Percentiles rank a stretch among this genome's conserved stretches.
These are phyloP conservation scores for Scyliorhinus canicula DNA, from an alignment of 2,797 vertebrate species.

Conservation along the genomic window DNA sequence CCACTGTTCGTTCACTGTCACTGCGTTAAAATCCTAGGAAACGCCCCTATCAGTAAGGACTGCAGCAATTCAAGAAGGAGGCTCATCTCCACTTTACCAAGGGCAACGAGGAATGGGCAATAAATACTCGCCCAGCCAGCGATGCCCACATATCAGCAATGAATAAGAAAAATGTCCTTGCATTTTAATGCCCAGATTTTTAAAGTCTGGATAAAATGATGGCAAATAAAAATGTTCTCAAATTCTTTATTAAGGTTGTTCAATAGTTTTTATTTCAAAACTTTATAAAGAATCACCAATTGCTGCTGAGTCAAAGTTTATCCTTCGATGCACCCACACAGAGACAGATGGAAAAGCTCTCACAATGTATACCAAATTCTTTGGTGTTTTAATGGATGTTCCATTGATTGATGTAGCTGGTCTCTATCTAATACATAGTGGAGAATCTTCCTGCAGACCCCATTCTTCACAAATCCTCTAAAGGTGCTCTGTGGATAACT, in stretches of 20 bases:
- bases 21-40: too few species aligned
- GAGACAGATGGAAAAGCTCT: background rate
- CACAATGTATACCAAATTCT: background rate
- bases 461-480: conserved; percentile 19
- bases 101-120: too few species aligned
- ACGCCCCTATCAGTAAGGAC: too few species aligned
- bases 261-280: background rate
- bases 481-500: conserved; percentile 19
- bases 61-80: too few species aligned
- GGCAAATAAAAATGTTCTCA: background rate
- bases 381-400: conserved; percentile 22
- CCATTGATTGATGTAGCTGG: conserved; percentile 6
- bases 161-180: background rate
- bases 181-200: background rate
- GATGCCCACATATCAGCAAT: too few species aligned
- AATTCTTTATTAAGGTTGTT: background rate
- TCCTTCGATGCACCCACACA: background rate
- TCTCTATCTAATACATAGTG: conserved; percentile 5
- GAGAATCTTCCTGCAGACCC: conserved; percentile 11
- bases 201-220: background rate
- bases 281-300: background rate
- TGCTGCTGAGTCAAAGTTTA: background rate
- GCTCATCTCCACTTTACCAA: too few species aligned
- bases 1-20: too few species aligned
- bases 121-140: too few species aligned